A percentile compares a stretch with the other conserved stretches of the same genome.
Evolutionary conservation across 2,113 vertebrate genomes (phyloP).

Genomic region (Rattus rattus): DNA sequence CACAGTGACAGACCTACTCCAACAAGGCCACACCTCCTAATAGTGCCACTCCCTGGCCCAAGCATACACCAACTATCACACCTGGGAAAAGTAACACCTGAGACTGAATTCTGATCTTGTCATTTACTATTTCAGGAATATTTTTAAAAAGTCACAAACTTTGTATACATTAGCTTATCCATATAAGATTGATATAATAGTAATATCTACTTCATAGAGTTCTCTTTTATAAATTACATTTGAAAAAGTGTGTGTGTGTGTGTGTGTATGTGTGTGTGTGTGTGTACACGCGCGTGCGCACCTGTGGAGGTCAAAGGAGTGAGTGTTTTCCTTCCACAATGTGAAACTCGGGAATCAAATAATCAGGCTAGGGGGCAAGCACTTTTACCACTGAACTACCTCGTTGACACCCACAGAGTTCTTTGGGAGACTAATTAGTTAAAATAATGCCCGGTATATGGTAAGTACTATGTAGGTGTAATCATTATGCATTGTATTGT

Average conservation of each 20-base stretch:
- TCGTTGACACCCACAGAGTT: background rate
- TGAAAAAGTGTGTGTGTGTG: background rate
- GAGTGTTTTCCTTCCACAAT: too few relatives aligned
- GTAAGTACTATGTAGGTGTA: background rate
- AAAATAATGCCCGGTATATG: background rate
- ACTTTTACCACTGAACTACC: background rate
- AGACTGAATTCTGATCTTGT: background rate
- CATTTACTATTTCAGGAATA: background rate
- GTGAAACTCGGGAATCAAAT: background rate
- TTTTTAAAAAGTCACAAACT: background rate
- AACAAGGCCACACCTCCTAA: too few relatives aligned
- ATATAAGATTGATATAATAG: slow-evolving; percentile 3
- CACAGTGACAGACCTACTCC: too few relatives aligned
- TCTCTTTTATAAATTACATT: background rate
- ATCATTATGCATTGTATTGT: background rate
- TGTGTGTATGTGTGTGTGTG: background rate
- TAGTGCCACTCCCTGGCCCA: too few relatives aligned
- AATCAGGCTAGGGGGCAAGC: background rate
- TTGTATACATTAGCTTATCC: slow-evolving; percentile 19
- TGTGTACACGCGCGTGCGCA: background rate
- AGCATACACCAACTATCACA: too few relatives aligned
- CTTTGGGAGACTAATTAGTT: background rate
- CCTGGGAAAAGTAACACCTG: background rate
- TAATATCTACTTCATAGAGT: background rate
- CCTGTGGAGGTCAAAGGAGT: background rate